Evolutionary conservation across 1,140 invertebrate species (phyloP), one percentile per base, ranked within the genome.

Genomic region (Aleiodes sp.): DNA sequence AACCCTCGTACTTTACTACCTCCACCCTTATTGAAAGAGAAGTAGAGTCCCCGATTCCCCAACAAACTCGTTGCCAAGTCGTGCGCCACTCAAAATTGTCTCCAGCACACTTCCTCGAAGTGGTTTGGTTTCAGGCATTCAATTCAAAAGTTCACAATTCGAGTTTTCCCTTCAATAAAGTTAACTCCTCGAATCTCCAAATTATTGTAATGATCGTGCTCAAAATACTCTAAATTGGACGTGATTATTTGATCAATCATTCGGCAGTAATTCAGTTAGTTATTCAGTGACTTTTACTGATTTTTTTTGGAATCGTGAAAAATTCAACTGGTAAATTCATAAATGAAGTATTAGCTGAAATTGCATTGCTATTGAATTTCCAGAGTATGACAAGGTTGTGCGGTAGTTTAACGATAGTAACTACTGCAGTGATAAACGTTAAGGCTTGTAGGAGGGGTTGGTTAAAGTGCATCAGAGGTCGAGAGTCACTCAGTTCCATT

Each of bases 51-150:
- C 41, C 12, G 16, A 16, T 46, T 19, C 14, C 14, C 41, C 2
- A 6, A 16, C n/a, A 28, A 29, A 56, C 52, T 56, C 52, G 52
- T 56, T 56, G 52, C 52, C 19, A 56, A 56, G 52, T 56, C 52
- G 19, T 56, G 52, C 6, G 21, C 19, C 24, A 26, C 21, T 56
- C 24, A 28, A 56, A 56, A 56, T 56, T 56, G 24, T 28, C 26
- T 26, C 9, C n/a, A 10, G 1, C 52, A 26, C 10, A 26, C 10
- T 56, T 56, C 24, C 24, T 8, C 52, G 10, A 56, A 56, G 52
- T 56, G 24, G 46, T 56, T 46, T 19, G 24, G 46, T 56, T 56
- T 26, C 46, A n/a, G n/a, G n/a, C 46, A 56, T 0, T 1, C 52
- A 26, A 56, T 56, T 56, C 52, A 28, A 56, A 26, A 56, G 52